Evolutionary conservation across 92 coral and sea anemone genomes (phyloP), one percentile per base, ranked within the genome.

Genomic region (Epizoanthus stellaris): DNA sequence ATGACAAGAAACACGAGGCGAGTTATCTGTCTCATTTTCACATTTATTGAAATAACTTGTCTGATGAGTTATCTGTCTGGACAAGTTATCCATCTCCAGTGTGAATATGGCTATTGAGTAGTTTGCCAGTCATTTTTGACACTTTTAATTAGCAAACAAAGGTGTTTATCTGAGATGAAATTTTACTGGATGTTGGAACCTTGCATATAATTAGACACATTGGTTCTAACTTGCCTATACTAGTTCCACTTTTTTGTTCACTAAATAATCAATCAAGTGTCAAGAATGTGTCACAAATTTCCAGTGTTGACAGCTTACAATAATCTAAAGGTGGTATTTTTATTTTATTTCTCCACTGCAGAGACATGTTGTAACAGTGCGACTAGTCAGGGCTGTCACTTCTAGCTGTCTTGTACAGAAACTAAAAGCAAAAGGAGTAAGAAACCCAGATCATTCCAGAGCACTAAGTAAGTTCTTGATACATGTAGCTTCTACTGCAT

Each of bases 361-460:
- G 99, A 95, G 99, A 34, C 98, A 94, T 86, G 99, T 96, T 39
- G 93, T 91, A 61, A 81, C 94, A 36, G 93, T 90, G 38, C 91
- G 93, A 73, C 95, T 94, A 20, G 99, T 94, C 0, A 85, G 91
- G 20, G 92, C 88, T 70, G 99, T 96, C 63, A 96, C 99, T 1
- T 96, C 99, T 4, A 96, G 99, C 57, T 96, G 99, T 73, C 69
- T 96, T 67, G 87, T 96, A n/a, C 99, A 96, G 71, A 89, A 94
- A 84, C 68, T 96, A 58, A 96, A 96, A 76, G 72, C 47, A 5
- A 84, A 92, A 80, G 99, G 99, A 39, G 91, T 93, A 52, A 85
- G 98, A 82, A 96, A 96, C 59, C 99, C 99, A 15, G 99, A 96
- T 72, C 99, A 96, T 76, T 96, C 99, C 70, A 94, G 99, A 54